Conservation (phyloP, 2,888 invertebrate species). For the Tanaodytes sp. region DNA sequence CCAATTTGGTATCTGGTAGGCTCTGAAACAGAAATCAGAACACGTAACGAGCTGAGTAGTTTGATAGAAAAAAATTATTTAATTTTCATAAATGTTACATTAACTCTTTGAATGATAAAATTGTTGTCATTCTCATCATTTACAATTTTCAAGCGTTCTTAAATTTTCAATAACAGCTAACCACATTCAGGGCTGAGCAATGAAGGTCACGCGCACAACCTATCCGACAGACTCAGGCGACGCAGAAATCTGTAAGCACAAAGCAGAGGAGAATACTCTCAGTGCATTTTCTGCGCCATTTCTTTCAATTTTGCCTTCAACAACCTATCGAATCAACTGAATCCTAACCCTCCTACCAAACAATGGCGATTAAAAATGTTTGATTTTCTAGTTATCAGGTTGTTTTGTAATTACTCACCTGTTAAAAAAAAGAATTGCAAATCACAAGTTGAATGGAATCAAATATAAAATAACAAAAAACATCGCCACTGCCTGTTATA, state of each 20-base stretch:
- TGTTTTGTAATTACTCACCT: constrained; percentile 52
- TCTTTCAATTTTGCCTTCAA: constrained; percentile 68
- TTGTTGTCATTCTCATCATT: constrained; percentile 43
- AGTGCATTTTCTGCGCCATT: constrained; percentile 71
- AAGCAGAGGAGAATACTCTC: constrained; percentile 73
- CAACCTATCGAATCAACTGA: constrained; percentile 67
- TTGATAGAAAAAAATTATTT: constrained; percentile 31
- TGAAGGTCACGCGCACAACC: constrained; percentile 70
- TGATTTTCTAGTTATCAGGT: neutral
- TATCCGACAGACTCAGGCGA: constrained; percentile 72
- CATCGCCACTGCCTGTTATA: constrained; percentile 68
- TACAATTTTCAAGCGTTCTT: constrained; percentile 57
- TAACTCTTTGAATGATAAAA: constrained; percentile 16
- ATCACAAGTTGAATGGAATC: too few relatives aligned
- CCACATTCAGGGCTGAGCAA: constrained; percentile 72
- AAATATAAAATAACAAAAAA: constrained; percentile 18
- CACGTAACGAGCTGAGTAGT: constrained; percentile 67
- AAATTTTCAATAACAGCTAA: constrained; percentile 67
- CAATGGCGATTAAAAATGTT: constrained; percentile 64
- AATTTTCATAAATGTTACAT: constrained; percentile 6
- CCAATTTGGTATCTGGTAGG: constrained; percentile 70
- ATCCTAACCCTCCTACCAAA: constrained; percentile 61
- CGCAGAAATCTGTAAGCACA: constrained; percentile 74
- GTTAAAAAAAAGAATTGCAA: constrained; percentile 27
- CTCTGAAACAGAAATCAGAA: constrained; percentile 74